These are phyloP conservation scores for Magallana angulata DNA, from an alignment of 1,140 invertebrate species.

Conservation along the genomic window DNA sequence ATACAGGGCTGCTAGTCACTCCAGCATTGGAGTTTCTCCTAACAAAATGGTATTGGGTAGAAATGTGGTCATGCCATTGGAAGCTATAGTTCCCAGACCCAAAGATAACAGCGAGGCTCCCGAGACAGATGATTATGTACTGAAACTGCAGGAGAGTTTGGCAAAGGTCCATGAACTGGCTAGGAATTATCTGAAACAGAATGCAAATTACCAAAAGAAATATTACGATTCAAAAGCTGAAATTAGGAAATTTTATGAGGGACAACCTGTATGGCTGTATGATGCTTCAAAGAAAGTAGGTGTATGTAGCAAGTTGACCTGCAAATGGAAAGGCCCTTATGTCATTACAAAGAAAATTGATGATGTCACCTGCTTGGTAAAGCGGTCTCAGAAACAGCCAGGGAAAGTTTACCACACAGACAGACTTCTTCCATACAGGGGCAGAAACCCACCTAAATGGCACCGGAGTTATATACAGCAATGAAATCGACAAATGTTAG, in stretches of 20 bases:
- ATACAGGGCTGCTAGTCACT: slow-evolving; percentile 44
- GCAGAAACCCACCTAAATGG: slow-evolving; percentile 42
- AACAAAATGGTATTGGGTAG: slow-evolving; percentile 53
- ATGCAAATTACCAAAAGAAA: slow-evolving; percentile 52
- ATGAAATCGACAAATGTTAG: too few species aligned
- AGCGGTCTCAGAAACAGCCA: slow-evolving; percentile 2
- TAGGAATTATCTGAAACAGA: slow-evolving; percentile 48
- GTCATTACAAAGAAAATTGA: slow-evolving; percentile 49
- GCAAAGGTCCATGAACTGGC: slow-evolving; percentile 39
- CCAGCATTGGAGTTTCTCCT: slow-evolving; percentile 41
- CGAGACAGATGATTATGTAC: slow-evolving; percentile 36
- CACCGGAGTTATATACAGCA: not conserved
- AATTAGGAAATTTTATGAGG: slow-evolving; percentile 27
- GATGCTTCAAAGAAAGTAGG: slow-evolving; percentile 50
- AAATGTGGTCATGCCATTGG: slow-evolving; percentile 30
- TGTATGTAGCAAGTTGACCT: slow-evolving; percentile 57
- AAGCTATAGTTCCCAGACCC: slow-evolving; percentile 36
- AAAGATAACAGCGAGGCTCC: not conserved
- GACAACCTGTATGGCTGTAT: slow-evolving; percentile 57
- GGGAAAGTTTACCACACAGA: slow-evolving; percentile 44
- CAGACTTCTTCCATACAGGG: slow-evolving; percentile 42
- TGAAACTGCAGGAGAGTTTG: slow-evolving; percentile 40
- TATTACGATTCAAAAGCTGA: slow-evolving; percentile 41
- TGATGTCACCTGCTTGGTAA: slow-evolving; percentile 42
- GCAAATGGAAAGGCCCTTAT: slow-evolving; percentile 48